Evolutionary conservation across 1,140 invertebrate genomes (phyloP), one percentile per base, ranked within the genome.

Genomic region (Bombus confusus): DNA sequence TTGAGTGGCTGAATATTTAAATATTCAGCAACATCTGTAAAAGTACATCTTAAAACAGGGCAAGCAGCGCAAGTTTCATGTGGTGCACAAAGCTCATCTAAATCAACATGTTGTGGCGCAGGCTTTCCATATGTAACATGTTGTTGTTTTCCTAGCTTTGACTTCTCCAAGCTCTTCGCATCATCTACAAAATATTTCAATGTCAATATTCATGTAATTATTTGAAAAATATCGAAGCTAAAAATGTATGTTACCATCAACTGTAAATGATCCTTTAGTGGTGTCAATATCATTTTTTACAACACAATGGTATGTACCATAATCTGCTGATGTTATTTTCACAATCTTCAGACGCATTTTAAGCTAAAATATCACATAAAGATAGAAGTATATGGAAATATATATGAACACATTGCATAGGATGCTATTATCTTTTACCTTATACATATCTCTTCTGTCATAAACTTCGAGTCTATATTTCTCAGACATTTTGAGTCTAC

Each of bases 231-330:
- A 22, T 22, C 59, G 59, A 37, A 52, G 18, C 28, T 18, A 41
- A 34, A 57, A 74, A 66, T 71, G 59, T 88, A 39, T 62, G 95
- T 95, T 95, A 98, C 98, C 97, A 93, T 96, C 96, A 47, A 98
- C 93, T 41, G 96, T 96, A 86, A 98, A 96, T 79, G 96, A 95
- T n/a, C 98, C 98, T 92, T 96, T 97, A 22, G 97, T 97, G 9
- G 96, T 96, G 91, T 97, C 97, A 9, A 98, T 94, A 87, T 97
- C 97, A 93, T 98, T 99, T 92, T 98, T 98, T 39, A 96, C 97
- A 68, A 98, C 96, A 92, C 98, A 99, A 89, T 97, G 96, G 93
- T 98, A 99, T 64, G 96, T 95, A 22, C 97, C 96, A 83, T 96
- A 93, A 96, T 99, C 98, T 62, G 96, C 91, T 25, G 95, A 93